A percentile compares a stretch with the other conserved stretches of the same genome.
Evolutionary conservation across 2,113 vertebrate species (phyloP).

Genomic region (Chloropsis cyanopogon): DNA sequence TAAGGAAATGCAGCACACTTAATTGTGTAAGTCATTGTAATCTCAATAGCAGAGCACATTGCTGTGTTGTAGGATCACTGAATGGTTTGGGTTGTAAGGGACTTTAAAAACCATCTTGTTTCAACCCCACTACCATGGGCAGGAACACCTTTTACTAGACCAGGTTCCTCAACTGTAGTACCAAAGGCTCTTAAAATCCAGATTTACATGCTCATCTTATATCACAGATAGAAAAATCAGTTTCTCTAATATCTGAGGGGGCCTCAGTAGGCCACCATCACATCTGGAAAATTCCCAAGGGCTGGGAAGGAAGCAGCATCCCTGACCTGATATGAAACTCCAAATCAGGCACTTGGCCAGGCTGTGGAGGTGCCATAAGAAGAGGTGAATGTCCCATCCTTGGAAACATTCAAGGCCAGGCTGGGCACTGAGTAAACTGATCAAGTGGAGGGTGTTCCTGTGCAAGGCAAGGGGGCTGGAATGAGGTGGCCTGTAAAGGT

Average conservation of each 20-base stretch:
- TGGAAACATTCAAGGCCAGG: neutral
- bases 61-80: neutral
- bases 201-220: neutral
- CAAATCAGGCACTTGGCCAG: accelerated
- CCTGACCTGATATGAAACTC: neutral
- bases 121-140: neutral
- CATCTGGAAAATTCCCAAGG: neutral
- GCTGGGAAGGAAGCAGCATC: neutral
- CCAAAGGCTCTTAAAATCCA: neutral
- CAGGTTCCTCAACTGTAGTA: neutral
- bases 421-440: neutral
- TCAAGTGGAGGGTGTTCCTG: neutral
- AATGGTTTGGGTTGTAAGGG: neutral
- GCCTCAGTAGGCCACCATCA: neutral
- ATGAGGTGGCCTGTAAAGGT: neutral
- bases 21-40: neutral
- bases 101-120: neutral
- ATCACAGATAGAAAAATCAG: neutral
- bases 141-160: neutral
- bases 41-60: neutral
- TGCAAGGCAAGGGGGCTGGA: neutral
- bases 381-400: neutral
- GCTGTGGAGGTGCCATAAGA: neutral
- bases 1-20: neutral
- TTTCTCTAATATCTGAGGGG: neutral